Evolutionary conservation across 2,113 vertebrate species (phyloP).

Genomic region (Falcunculus frontatus): DNA sequence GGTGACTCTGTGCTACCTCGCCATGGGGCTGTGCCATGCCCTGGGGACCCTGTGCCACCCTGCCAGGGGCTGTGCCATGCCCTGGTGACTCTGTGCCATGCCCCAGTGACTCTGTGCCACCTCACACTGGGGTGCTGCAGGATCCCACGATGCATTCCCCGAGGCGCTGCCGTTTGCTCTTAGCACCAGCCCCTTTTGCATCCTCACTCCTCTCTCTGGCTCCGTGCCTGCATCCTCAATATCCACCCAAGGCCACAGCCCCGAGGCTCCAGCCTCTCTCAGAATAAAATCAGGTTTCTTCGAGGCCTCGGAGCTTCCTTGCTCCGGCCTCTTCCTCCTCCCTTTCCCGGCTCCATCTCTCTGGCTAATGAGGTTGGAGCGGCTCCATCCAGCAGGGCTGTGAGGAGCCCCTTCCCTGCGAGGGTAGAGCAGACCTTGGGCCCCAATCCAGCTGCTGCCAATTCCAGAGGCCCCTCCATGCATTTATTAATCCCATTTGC

Average conservation of each 20-base stretch:
- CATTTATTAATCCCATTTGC: neutral
- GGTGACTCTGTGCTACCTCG: neutral
- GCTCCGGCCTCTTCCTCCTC: neutral
- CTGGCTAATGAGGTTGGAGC: neutral
- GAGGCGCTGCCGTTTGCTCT: neutral
- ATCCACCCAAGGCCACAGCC: neutral
- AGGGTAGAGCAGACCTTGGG: neutral
- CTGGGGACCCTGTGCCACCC: neutral
- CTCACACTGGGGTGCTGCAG: neutral
- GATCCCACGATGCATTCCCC: rapidly evolving
- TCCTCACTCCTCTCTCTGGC: rapidly evolving
- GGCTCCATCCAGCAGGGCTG: neutral
- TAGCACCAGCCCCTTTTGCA: neutral
- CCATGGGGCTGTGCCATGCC: too few species aligned
- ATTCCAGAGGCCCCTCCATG: neutral
- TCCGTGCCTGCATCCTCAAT: neutral
- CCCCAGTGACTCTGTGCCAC: neutral
- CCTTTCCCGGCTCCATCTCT: neutral
- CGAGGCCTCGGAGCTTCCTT: neutral
- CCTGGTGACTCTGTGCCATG: too few species aligned
- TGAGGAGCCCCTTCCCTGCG: rapidly evolving
- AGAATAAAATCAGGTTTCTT: neutral
- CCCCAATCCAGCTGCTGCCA: neutral
- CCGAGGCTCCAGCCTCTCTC: rapidly evolving
- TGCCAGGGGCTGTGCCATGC: neutral